Evolutionary conservation across 2,797 vertebrate genomes (phyloP).

Genomic region (Pseudomugil gertrudae): DNA sequence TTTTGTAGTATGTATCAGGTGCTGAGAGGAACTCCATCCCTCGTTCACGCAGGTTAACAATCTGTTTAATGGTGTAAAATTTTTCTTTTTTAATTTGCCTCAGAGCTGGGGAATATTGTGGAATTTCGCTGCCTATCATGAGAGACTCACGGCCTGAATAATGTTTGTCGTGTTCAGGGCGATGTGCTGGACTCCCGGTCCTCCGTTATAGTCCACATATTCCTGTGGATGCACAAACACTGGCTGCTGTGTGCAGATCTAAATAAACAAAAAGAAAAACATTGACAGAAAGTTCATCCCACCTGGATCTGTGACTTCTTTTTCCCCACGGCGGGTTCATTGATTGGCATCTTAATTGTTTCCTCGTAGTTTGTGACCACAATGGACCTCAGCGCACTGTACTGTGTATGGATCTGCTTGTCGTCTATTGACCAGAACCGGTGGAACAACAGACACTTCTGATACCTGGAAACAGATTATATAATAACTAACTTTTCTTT

Average conservation of each 20-base stretch:
- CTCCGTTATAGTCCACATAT: conserved; percentile 86
- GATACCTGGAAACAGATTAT: conserved; percentile 77
- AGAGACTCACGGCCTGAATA: conserved; percentile 81
- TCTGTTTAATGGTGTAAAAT: conserved; percentile 63
- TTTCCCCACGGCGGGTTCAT: conserved; percentile 84
- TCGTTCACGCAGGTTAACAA: conserved; percentile 82
- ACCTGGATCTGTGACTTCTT: conserved; percentile 89
- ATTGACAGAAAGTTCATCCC: conserved; percentile 10
- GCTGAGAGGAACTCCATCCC: conserved; percentile 85
- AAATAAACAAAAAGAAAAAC: too few species aligned
- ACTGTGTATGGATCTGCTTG: conserved; percentile 86
- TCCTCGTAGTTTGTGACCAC: conserved; percentile 88
- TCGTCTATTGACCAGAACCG: conserved; percentile 90
- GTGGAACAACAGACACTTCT: conserved; percentile 86
- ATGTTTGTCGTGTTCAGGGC: conserved; percentile 87
- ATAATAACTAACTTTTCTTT: background rate
- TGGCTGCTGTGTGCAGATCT: conserved; percentile 1
- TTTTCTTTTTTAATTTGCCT: conserved; percentile 7
- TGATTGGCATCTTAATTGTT: conserved; percentile 90
- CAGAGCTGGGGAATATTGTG: conserved; percentile 4
- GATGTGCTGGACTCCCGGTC: conserved; percentile 87
- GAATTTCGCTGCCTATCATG: conserved; percentile 3
- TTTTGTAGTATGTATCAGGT: conserved; percentile 82
- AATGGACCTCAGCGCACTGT: conserved; percentile 85
- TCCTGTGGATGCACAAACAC: conserved; percentile 70